Evolutionary conservation across 2,888 invertebrate genomes (phyloP).

Genomic region (Chrysolina americana): DNA sequence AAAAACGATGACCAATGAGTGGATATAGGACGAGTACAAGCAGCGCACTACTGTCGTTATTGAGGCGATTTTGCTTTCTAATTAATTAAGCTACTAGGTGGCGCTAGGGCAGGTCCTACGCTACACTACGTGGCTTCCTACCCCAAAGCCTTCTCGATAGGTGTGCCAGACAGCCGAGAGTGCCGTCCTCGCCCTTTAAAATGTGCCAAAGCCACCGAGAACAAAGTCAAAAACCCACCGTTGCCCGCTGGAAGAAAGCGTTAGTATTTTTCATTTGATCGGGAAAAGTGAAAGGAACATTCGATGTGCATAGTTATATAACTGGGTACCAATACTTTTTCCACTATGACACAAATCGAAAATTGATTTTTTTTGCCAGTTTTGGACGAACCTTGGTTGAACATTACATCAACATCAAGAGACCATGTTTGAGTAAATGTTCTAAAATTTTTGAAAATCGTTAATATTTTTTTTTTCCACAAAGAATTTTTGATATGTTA

Average conservation of each 20-base stretch:
- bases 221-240: conserved; percentile 68
- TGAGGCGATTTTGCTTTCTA: conserved; percentile 36
- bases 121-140: conserved; percentile 50
- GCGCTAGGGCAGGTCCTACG: conserved; percentile 50
- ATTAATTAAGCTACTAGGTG: conserved; percentile 39
- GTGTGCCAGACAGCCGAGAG: conserved; percentile 54
- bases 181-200: conserved; percentile 56
- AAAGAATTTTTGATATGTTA: no score
- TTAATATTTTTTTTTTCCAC: no score
- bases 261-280: conserved; percentile 53
- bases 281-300: conserved; percentile 42
- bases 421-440: no score
- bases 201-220: conserved; percentile 68
- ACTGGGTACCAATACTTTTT: no score
- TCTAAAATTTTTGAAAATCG: no score
- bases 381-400: no score
- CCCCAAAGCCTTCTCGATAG: conserved; percentile 51
- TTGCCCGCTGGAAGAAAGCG: conserved; percentile 65
- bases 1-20: conserved; percentile 55
- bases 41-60: conserved; percentile 51
- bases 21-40: conserved; percentile 64
- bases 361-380: neutral
- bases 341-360: neutral
- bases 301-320: no score
- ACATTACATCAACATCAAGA: no score